Base-by-base conservation (phyloP, 2,888 invertebrate species). In the Heliconius erato region DNA sequence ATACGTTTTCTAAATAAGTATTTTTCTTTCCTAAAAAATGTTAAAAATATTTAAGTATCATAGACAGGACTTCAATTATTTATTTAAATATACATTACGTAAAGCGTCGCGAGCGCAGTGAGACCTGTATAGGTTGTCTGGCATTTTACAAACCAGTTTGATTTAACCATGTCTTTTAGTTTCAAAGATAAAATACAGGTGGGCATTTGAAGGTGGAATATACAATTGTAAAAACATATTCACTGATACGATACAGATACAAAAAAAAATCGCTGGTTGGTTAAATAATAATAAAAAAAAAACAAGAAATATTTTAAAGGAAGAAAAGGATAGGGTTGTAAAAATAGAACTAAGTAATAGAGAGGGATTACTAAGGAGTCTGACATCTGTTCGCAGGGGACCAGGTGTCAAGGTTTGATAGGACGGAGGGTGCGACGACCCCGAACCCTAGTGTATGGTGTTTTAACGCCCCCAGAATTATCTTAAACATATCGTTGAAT, bases 381-480 rank as follows among this genome's bases (percentile, higher is more conserved):
- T 86, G 86, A 88, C 92, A 95, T 95, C 94, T 95, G 95, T 94
- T 94, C 87, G 91, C 89, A 88, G 91, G 91, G 92, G 92, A 91
- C 95, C 95, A 95, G 95, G 95, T 95, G 95, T 90, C 90, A 91
- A 92, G 91, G 90, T 90, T 90, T 89, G 89, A 91, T 92, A 92
- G 92, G 91, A 89, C 88, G 89, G 88, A 94, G 94, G 95, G 94
- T 93, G 94, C 95, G 93, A 91, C 94, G 95, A 95, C 95, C 95
- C 91, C 92, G 91, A 88, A 87, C 92, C 92, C 92, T 91, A 92
- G 89, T 89, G 89, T 90, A 89, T 88, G 82, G 84, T 80, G 82
- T 82, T 80, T 76, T 82, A 72, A 82, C 77, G 79, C 79, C 86
- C 86, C 89, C 89, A 88, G 85, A 86, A 88, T 87, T 89, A 91